Base-by-base conservation (phyloP, 2,797 vertebrate species). In the Etheostoma nigrum region DNA sequence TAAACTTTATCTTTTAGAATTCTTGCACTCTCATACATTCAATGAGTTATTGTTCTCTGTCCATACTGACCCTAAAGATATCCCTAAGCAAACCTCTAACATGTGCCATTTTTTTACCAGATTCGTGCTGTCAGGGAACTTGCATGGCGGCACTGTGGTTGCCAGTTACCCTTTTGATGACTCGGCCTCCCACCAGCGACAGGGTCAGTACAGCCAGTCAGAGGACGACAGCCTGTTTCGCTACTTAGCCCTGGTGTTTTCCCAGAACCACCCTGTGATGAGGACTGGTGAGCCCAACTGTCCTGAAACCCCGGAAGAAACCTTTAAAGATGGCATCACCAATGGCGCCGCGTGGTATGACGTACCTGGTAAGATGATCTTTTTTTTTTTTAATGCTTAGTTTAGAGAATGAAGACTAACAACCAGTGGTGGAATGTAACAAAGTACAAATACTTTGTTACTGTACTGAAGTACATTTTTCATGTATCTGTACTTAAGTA, bases 91-190 rank as follows among this genome's bases (percentile, higher is more conserved):
- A 40, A 11, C 11, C 25, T 36, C 23, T 74, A 14, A 74, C 81
- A 68, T 57, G n/a, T 67, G 6, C 21, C 13, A 2, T 44, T 59
- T 16, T 69, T 70, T 58, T 76, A 61, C 14, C 79, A 98, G 98
- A 86, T 99, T 99, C 78, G 96, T 99, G 68, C 95, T 99, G 61
- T 99, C 98, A 18, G 98, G 96, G 81, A 99, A 98, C 90, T 93
- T 99, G 33, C 98, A 99, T 0, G 98, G 98, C 0, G 98, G 98
- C 74, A 96, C 97, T 0, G 97, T 99, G 81, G 98, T 99, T 64
- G 98, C 98, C 85, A 99, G 98, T 91, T 99, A 99, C 87, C 98
- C 98, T 14, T 99, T 96, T 11, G 98, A 99, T 60, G 98, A 99
- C 92, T 97, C 97, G 4, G 86, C 89, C 47, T 59, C 49, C 0